Evolutionary conservation across 2,797 vertebrate species (phyloP).

Genomic region (Miichthys miiuy): DNA sequence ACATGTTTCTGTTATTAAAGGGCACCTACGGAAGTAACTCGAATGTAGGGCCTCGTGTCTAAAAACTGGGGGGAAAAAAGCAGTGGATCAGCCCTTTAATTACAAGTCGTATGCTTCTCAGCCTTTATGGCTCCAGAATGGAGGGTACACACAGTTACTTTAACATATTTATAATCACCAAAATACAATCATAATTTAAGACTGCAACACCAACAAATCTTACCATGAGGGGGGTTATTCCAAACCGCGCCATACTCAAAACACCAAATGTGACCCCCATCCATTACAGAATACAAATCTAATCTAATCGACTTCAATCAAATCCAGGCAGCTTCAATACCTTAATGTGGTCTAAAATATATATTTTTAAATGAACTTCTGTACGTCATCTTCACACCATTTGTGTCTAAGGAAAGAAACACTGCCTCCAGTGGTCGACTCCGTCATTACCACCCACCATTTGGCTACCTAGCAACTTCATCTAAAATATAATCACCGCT

Average conservation of each 20-base stretch:
- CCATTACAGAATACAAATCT: background rate
- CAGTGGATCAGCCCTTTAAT: constrained; percentile 36
- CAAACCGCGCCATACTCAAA: background rate
- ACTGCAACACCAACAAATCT: background rate
- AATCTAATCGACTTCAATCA: background rate
- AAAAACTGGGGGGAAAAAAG: background rate
- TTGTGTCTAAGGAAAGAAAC: background rate
- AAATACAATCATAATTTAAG: background rate
- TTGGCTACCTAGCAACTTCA: background rate
- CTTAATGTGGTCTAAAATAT: background rate
- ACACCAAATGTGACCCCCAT: background rate
- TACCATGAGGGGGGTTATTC: background rate
- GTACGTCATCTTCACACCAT: background rate
- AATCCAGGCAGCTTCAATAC: background rate
- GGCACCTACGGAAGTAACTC: background rate
- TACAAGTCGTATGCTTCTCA: background rate
- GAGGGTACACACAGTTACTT: background rate
- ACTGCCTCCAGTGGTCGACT: background rate
- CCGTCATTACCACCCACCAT: background rate
- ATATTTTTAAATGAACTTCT: background rate
- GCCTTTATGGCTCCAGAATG: background rate
- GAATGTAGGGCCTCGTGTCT: background rate
- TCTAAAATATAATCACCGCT: background rate
- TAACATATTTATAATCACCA: background rate
- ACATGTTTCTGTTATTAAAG: background rate